Evolutionary conservation across 2,113 vertebrate genomes (phyloP).

Genomic region (Istiophorus platypterus): DNA sequence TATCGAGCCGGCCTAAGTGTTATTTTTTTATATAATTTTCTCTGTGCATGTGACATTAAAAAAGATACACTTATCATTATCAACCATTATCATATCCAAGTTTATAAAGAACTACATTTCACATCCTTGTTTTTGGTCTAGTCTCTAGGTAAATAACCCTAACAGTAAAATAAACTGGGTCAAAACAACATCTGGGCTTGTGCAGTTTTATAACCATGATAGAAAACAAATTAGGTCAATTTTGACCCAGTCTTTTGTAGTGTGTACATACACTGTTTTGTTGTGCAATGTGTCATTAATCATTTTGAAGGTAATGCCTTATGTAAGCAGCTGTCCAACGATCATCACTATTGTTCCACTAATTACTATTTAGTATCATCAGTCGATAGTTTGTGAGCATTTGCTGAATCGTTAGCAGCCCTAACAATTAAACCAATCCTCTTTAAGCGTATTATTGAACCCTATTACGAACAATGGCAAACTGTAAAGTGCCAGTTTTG

Average conservation of each 20-base stretch:
- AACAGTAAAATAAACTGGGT: background rate
- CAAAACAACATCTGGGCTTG: background rate
- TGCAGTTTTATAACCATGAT: background rate
- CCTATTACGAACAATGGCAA: background rate
- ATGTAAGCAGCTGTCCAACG: constrained; percentile 16
- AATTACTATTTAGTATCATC: background rate
- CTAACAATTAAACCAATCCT: background rate
- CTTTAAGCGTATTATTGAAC: background rate
- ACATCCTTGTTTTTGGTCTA: background rate
- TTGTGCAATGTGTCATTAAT: constrained; percentile 1
- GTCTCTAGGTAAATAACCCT: background rate
- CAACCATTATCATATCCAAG: too few relatives aligned
- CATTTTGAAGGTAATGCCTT: background rate
- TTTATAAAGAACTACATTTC: background rate
- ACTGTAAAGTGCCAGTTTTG: background rate
- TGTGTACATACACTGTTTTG: background rate
- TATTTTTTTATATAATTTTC: background rate
- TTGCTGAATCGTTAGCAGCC: background rate
- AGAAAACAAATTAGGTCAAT: background rate
- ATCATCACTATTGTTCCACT: background rate
- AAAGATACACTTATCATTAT: too few relatives aligned
- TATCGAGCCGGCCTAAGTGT: background rate
- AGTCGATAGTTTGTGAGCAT: background rate
- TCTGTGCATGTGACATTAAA: background rate
- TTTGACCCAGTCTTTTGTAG: background rate